Conservation (phyloP, 2,888 invertebrate species). For the Drosophila austrosaltans region DNA sequence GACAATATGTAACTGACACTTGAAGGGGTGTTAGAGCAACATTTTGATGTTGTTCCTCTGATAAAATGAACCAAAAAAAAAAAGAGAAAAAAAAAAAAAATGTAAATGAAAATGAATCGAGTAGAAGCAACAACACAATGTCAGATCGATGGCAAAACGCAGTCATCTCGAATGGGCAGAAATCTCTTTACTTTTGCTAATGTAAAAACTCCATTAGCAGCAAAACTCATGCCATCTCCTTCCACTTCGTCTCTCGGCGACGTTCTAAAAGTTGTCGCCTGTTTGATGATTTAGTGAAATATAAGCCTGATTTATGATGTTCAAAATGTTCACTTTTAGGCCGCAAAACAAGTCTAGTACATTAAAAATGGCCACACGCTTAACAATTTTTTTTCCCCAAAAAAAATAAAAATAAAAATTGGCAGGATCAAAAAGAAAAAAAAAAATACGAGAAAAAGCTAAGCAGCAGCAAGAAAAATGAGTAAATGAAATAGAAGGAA, state of each 20-base stretch:
- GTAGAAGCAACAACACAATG: constrained; percentile 10
- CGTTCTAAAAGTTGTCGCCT: constrained; percentile 56
- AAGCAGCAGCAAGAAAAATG: constrained; percentile 6
- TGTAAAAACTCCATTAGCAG: constrained; percentile 77
- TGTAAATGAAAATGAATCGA: not conserved
- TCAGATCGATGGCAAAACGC: constrained; percentile 7
- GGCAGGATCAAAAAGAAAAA: constrained; percentile 25
- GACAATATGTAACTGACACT: constrained; percentile 78
- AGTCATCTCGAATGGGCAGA: constrained; percentile 38
- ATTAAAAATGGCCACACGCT: constrained; percentile 57
- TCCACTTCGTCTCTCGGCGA: constrained; percentile 13
- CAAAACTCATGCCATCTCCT: constrained; percentile 33
- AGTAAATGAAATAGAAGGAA: constrained; percentile 36
- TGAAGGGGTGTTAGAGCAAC: constrained; percentile 76
- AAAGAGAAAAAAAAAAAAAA: constrained; percentile 24
- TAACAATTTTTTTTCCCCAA: constrained; percentile 32
- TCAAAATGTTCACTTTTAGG: constrained; percentile 45
- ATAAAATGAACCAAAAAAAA: constrained; percentile 53
- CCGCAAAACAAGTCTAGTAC: constrained; percentile 54
- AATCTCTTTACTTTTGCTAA: constrained; percentile 51
- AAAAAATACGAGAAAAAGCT: constrained; percentile 24
- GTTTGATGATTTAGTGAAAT: constrained; percentile 80
- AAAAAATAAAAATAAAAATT: constrained; percentile 42
- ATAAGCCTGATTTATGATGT: constrained; percentile 81
- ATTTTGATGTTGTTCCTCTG: constrained; percentile 63